Evolutionary conservation across 2,113 vertebrate species (phyloP).

Genomic region (Micromys minutus): DNA sequence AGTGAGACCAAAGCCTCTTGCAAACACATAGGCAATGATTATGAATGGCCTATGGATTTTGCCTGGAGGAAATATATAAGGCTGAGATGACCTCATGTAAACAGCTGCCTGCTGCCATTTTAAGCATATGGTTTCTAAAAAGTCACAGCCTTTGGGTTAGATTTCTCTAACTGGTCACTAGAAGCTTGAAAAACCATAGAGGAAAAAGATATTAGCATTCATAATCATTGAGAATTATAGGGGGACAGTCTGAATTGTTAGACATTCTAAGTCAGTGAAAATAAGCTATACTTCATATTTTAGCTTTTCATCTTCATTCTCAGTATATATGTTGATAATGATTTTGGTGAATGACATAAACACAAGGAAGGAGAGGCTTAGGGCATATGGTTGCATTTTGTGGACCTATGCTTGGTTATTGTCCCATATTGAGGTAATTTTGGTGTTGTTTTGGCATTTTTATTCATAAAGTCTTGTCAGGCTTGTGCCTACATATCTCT

Average conservation of each 20-base stretch:
- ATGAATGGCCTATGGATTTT: neutral
- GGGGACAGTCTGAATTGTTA: neutral
- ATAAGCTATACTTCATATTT: neutral
- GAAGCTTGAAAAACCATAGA: conserved; percentile 36
- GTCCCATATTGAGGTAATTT: conserved; percentile 5
- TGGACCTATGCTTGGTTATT: neutral
- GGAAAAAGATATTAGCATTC: conserved; percentile 46
- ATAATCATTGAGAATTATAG: neutral
- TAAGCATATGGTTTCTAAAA: conserved; percentile 8
- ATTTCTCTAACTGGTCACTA: conserved; percentile 41
- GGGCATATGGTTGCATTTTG: neutral
- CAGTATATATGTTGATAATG: neutral
- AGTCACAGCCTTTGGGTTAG: conserved; percentile 27
- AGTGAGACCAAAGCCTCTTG: neutral
- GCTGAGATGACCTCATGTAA: neutral
- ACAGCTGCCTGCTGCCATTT: neutral
- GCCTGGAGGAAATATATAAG: neutral
- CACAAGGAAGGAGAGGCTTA: neutral
- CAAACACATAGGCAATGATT: neutral
- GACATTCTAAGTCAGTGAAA: neutral
- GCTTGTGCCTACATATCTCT: neutral
- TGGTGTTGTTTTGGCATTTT: conserved; percentile 37
- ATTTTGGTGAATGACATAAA: neutral
- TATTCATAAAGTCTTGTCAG: conserved; percentile 28
- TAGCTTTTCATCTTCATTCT: neutral